These are phyloP conservation scores for Trichechus manatus DNA, from an alignment of 2,113 vertebrate genomes.

Conservation along the genomic window DNA sequence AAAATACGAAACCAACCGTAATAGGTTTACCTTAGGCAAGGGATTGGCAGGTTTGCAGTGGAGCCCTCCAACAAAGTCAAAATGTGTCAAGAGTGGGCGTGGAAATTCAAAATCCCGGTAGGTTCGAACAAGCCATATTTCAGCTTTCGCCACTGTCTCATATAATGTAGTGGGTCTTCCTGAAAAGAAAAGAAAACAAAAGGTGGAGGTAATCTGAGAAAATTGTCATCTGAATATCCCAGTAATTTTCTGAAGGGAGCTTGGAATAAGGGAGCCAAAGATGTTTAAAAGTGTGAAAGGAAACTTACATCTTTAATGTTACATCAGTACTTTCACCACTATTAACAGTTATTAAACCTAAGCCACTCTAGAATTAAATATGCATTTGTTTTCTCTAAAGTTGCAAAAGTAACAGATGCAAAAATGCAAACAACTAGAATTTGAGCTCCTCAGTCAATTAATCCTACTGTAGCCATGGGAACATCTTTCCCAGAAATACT, in stretches of 20 bases:
- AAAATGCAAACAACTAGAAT: not conserved
- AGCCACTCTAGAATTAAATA: not conserved
- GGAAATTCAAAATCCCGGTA: conserved; percentile 94
- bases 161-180: conserved; percentile 88
- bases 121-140: conserved; percentile 92
- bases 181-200: conserved; percentile 71
- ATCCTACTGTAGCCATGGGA: not conserved
- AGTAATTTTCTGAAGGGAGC: not conserved
- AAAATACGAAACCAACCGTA: not conserved
- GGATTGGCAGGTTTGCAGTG: conserved; percentile 93
- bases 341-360: not conserved
- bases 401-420: no score
- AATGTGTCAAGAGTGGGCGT: conserved; percentile 91
- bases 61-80: conserved; percentile 93
- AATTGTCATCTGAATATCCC: not conserved
- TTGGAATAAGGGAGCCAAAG: not conserved
- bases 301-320: not conserved
- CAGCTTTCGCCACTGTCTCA: conserved; percentile 89
- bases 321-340: not conserved
- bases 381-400: not conserved
- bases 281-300: not conserved
- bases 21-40: conserved; percentile 87
- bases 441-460: not conserved
- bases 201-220: not conserved
- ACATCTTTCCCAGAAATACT: not conserved